Evolutionary conservation across 2,797 vertebrate genomes (phyloP), one percentile per base, ranked within the genome.

Genomic region (Podargus strigoides): DNA sequence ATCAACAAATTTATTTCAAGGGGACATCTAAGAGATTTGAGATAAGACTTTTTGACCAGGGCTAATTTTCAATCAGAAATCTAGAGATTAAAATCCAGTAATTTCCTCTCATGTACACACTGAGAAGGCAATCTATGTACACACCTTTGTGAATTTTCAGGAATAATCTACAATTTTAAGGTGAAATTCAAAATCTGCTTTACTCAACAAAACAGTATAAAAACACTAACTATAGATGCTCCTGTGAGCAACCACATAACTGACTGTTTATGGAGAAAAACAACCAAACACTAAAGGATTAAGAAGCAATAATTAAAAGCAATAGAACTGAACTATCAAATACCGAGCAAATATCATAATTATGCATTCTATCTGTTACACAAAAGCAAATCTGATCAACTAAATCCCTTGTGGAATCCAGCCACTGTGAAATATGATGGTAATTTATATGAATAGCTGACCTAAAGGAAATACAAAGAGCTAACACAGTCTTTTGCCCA

Each of bases 301-400:
- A 84, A 95, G 52, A 67, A 93, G 21, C n/a, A 77, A 30, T 53
- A 87, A 75, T 88, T 77, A 81, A 91, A 96, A 89, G 10, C n/a
- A 94, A 82, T 44, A 70, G 90, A 95, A 91, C 2, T 14, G 21
- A 94, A 67, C 49, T 60, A 9, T 73, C 59, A 88, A 47, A 91
- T 55, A 42, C 32, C 4, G 1, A 92, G 42, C 28, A 94, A 96
- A 88, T 70, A 75, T 36, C 59, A 85, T 42, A 83, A 74, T 68
- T 78, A 32, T 46, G 27, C 55, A 64, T 88, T 95, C 37, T 85
- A 12, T 78, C 76, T 91, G 27, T 44, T 68, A 96, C 49, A 93
- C 34, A 20, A 90, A 95, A 79, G 70, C 24, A 90, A 90, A 58
- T 49, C 50, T 87, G 60, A 92, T 67, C 88, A 70, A 76, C 32